Evolutionary conservation across 1,140 invertebrate species (phyloP), one percentile per base, ranked within the genome.

Genomic region (Dolichoris vasculosae): DNA sequence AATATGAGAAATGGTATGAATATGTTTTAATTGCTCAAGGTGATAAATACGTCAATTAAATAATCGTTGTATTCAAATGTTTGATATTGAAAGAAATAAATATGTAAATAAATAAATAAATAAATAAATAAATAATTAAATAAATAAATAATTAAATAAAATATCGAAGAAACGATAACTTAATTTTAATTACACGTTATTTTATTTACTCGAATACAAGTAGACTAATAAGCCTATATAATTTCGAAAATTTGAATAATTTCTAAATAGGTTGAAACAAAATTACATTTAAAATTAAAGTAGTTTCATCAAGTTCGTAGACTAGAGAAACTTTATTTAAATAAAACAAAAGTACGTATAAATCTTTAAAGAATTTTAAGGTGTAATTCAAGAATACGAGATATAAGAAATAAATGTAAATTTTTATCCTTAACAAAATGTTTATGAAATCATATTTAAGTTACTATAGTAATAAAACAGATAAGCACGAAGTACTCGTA

Each of bases 1-100:
- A 73, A n/a, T 43, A 73, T n/a, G 38, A 73, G 69, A 20, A 73
- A 11, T 43, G 69, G 20, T 26, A 73, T 8, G 38, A 40, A 43
- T 43, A 43, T n/a, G 35, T 43, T 73, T 73, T 73, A 73, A 73
- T 73, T 73, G 11, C 69, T n/a, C n/a, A 43, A 73, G 40, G n/a
- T 11, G 69, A 73, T 73, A 73, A 73, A 40, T 38, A 26, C 11
- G 38, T n/a, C 8, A 73, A 73, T 73, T 73, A n/a, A 73, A 73
- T 73, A 11, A 43, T 38, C 20, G 20, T 43, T n/a, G 11, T 7
- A 2, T 3, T n/a, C 8, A 8, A 17, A 38, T 43, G 43, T 73
- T n/a, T 38, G 23, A 23, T 15, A 69, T 69, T 69, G 35, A 3
- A 59, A 59, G 11, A 17, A 20, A 17, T 59, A 8, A 59, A 59